Percentiles rank a stretch among this genome's conserved stretches.
These are phyloP conservation scores for Rhysida immarginata DNA, from an alignment of 1,140 invertebrate genomes.

Conservation along the genomic window DNA sequence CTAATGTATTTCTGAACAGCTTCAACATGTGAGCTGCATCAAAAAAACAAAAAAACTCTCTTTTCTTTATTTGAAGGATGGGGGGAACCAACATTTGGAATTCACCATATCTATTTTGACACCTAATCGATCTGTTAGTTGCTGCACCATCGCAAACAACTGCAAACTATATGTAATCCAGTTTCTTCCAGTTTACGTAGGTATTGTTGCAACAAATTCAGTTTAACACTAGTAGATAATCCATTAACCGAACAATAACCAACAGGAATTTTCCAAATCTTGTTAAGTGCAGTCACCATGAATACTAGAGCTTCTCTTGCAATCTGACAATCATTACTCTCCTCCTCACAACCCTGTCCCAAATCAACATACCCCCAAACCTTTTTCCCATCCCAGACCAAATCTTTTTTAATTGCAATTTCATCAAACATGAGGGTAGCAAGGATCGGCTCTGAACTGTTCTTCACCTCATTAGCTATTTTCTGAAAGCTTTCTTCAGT, in stretches of 20 bases:
- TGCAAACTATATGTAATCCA: not conserved
- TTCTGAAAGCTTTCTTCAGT: slow-evolving; percentile 24
- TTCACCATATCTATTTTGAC: not conserved
- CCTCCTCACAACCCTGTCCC: not conserved
- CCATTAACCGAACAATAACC: slow-evolving; percentile 23
- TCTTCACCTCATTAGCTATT: slow-evolving; percentile 19
- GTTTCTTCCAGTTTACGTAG: not conserved
- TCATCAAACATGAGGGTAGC: slow-evolving; percentile 14
- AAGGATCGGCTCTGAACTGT: slow-evolving; percentile 1
- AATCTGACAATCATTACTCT: slow-evolving; percentile 17
- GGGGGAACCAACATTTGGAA: not conserved
- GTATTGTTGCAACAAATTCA: not conserved
- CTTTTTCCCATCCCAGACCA: slow-evolving; percentile 14
- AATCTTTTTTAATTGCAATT: slow-evolving; percentile 10
- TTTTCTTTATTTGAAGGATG: not conserved
- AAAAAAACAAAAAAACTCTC: not conserved
- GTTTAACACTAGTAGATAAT: slow-evolving; percentile 8
- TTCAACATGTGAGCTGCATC: slow-evolving; percentile 20
- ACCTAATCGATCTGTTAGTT: not conserved
- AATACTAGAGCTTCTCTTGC: slow-evolving; percentile 26
- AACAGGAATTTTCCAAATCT: slow-evolving; percentile 23
- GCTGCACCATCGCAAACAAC: too few relatives aligned
- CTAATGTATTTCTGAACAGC: slow-evolving; percentile 19
- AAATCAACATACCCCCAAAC: slow-evolving; percentile 11
- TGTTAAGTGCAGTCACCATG: slow-evolving; percentile 22